Evolutionary conservation across 2,888 invertebrate genomes (phyloP).

Genomic region (Dynastes grantii): DNA sequence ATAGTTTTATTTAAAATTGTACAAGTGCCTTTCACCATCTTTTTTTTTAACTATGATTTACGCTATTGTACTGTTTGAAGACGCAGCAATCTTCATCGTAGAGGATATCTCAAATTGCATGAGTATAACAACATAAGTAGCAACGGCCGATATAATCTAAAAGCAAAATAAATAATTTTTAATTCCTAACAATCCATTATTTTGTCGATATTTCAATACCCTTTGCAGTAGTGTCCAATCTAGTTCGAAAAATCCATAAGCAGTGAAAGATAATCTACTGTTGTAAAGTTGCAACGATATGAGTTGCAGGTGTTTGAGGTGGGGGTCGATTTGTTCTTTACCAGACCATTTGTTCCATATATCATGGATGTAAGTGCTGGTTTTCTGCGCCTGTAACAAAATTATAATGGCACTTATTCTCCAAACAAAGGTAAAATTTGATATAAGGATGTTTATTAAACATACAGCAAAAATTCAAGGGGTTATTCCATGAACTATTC

Average conservation of each 20-base stretch:
- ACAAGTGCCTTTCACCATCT: too few species aligned
- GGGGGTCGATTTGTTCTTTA: conserved; percentile 51
- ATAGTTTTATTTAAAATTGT: too few species aligned
- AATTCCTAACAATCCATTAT: neutral
- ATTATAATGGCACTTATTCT: too few species aligned
- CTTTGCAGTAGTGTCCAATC: conserved; percentile 56
- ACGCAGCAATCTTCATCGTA: neutral
- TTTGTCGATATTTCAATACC: conserved; percentile 33
- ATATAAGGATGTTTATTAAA: too few species aligned
- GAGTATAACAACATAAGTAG: conserved; percentile 25
- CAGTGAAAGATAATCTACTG: conserved; percentile 53
- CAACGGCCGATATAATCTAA: conserved; percentile 33
- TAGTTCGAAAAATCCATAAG: conserved; percentile 55
- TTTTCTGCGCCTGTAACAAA: conserved; percentile 47
- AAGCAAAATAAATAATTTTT: neutral
- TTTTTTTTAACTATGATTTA: neutral
- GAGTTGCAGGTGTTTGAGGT: conserved; percentile 54
- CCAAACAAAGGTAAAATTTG: too few species aligned
- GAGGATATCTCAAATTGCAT: conserved; percentile 16
- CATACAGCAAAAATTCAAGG: too few species aligned
- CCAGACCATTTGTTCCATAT: conserved; percentile 56
- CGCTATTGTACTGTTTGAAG: neutral
- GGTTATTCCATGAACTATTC: too few species aligned
- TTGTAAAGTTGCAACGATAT: conserved; percentile 56
- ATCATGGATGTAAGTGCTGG: conserved; percentile 56